These are phyloP conservation scores for Meriones unguiculatus DNA, from an alignment of 2,113 vertebrate species.

Conservation along the genomic window DNA sequence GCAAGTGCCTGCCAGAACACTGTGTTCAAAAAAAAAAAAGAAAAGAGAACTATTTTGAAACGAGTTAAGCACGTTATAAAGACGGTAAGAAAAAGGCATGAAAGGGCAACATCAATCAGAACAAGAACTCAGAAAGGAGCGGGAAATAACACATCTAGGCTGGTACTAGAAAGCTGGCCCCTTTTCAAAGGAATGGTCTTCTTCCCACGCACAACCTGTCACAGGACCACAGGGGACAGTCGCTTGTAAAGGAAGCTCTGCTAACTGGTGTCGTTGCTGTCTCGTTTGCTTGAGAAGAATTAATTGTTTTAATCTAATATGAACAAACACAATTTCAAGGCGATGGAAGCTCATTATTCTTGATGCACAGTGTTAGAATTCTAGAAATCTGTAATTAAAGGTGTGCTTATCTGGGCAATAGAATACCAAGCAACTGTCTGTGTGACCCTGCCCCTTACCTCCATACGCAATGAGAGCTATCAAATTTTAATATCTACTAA, in stretches of 20 bases:
- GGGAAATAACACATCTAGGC: not conserved
- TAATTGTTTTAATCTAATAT: constrained; percentile 13
- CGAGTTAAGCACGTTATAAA: not conserved
- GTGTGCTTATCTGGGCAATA: not conserved
- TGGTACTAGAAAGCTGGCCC: not conserved
- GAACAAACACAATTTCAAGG: not conserved
- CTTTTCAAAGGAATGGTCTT: not conserved
- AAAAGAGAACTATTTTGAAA: not conserved
- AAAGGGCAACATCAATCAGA: not conserved
- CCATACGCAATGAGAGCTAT: not conserved
- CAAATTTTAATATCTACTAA: constrained; percentile 47
- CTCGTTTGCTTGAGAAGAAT: constrained; percentile 40
- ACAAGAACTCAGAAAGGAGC: not conserved
- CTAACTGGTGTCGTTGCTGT: not conserved
- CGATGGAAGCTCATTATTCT: constrained; percentile 41
- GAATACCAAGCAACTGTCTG: constrained; percentile 2
- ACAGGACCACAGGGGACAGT: not conserved
- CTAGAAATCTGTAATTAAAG: not conserved
- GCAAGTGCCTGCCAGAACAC: not conserved
- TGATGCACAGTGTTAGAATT: not conserved
- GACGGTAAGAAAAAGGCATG: not conserved
- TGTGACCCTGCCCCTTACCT: not conserved
- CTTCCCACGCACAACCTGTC: not conserved
- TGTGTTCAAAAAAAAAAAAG: not conserved
- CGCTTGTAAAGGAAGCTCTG: not conserved